Evolutionary conservation across 2,113 vertebrate genomes (phyloP).

Genomic region (Genyomyrus donnyi): DNA sequence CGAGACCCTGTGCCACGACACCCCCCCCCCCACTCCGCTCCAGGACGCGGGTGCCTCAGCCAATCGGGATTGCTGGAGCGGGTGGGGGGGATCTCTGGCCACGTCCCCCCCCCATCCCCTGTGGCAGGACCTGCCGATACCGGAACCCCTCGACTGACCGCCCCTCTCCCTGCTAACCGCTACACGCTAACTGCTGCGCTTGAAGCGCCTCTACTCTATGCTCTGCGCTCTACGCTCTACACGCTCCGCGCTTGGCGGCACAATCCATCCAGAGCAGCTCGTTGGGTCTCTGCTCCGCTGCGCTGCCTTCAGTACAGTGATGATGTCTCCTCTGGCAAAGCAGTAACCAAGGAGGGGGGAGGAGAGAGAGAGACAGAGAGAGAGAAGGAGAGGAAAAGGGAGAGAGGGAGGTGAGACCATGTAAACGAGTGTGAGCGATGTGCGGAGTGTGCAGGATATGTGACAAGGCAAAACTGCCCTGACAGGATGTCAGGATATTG

Average conservation of each 20-base stretch:
- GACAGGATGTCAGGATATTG: background rate
- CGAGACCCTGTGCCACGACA: background rate
- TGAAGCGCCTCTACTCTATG: background rate
- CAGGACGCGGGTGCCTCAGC: background rate
- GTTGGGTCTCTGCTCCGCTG: background rate
- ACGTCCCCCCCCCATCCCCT: background rate
- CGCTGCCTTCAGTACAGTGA: background rate
- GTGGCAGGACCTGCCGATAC: background rate
- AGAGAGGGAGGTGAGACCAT: background rate
- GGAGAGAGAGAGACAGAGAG: background rate
- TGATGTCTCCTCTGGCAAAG: background rate
- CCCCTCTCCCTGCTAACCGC: background rate
- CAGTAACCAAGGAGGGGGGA: background rate
- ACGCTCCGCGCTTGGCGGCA: background rate
- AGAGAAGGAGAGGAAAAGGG: constrained; percentile 16
- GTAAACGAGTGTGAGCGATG: background rate
- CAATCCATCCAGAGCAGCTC: background rate
- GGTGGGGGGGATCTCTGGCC: background rate
- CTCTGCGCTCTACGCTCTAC: background rate
- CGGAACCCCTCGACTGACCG: background rate
- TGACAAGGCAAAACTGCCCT: background rate
- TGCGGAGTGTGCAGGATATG: background rate
- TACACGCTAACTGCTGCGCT: background rate
- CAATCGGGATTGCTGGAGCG: background rate
- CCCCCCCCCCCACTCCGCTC: background rate